Percentiles rank a stretch among this genome's conserved stretches.
These are phyloP conservation scores for Philonicus albiceps DNA, from an alignment of 2,888 invertebrate genomes.

Conservation along the genomic window DNA sequence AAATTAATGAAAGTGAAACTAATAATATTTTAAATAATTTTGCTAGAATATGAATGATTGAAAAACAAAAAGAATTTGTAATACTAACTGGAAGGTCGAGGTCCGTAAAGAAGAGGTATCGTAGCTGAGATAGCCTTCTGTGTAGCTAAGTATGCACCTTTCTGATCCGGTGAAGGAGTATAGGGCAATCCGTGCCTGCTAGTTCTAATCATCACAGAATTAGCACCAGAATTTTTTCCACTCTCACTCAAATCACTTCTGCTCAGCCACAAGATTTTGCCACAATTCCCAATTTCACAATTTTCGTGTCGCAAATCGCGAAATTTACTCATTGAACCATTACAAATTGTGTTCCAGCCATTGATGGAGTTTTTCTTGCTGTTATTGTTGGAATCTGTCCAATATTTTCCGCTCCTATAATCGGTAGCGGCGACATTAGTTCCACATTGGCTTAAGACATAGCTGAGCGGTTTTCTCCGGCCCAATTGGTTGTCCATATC, in stretches of 20 bases:
- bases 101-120: conserved; percentile 78
- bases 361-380: conserved; percentile 19
- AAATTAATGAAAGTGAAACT: not conserved
- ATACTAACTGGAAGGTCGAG: conserved; percentile 80
- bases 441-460: not conserved
- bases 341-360: conserved; percentile 45
- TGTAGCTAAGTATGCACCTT: conserved; percentile 59
- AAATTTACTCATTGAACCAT: conserved; percentile 42
- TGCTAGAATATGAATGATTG: not conserved
- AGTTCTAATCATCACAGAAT: conserved; percentile 54
- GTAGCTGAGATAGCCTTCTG: conserved; percentile 63
- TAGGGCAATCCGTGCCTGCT: conserved; percentile 59
- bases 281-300: conserved; percentile 61
- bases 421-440: conserved; percentile 1
- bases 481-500: conserved; percentile 16
- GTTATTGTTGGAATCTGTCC: conserved; percentile 43
- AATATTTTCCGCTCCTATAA: conserved; percentile 30
- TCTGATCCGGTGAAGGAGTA: conserved; percentile 57
- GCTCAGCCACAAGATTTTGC: conserved; percentile 60
- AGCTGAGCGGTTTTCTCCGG: not conserved
- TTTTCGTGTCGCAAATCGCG: conserved; percentile 45
- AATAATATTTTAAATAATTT: not conserved
- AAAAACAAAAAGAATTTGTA: not conserved
- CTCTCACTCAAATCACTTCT: conserved; percentile 51
- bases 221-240: conserved; percentile 37